A percentile compares a stretch with the other conserved stretches of the same genome.
Evolutionary conservation across 2,113 vertebrate genomes (phyloP).

Genomic region (Ailuropoda melanoleuca): DNA sequence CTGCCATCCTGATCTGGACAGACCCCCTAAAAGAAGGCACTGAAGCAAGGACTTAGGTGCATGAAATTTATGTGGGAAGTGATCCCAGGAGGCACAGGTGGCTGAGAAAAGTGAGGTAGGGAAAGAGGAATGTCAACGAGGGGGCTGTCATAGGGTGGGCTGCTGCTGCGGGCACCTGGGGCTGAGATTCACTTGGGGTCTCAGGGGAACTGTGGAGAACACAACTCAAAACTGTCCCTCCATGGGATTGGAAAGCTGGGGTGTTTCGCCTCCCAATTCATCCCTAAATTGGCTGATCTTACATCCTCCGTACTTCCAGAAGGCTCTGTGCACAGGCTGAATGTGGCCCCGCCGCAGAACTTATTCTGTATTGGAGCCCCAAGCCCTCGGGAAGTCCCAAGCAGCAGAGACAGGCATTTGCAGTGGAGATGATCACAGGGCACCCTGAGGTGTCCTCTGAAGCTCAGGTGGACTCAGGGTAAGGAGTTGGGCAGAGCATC

Average conservation of each 20-base stretch:
- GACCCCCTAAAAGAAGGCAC: neutral
- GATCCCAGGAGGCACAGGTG: neutral
- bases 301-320: neutral
- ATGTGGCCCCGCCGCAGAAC: neutral
- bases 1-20: neutral
- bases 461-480: neutral
- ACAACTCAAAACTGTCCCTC: neutral
- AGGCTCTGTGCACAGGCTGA: neutral
- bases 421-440: neutral
- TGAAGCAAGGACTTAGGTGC: neutral
- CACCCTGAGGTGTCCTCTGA: fast-evolving
- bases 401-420: neutral
- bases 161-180: neutral
- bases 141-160: neutral
- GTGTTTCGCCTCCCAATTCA: neutral
- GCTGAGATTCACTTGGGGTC: neutral
- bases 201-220: neutral
- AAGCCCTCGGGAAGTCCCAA: neutral
- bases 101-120: neutral
- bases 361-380: neutral
- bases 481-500: neutral
- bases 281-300: neutral
- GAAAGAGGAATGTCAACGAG: neutral
- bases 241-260: neutral
- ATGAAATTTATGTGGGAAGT: neutral